Evolutionary conservation across 2,113 vertebrate genomes (phyloP), one percentile per base, ranked within the genome.

Genomic region (Rhinopomastus cyanomelas): DNA sequence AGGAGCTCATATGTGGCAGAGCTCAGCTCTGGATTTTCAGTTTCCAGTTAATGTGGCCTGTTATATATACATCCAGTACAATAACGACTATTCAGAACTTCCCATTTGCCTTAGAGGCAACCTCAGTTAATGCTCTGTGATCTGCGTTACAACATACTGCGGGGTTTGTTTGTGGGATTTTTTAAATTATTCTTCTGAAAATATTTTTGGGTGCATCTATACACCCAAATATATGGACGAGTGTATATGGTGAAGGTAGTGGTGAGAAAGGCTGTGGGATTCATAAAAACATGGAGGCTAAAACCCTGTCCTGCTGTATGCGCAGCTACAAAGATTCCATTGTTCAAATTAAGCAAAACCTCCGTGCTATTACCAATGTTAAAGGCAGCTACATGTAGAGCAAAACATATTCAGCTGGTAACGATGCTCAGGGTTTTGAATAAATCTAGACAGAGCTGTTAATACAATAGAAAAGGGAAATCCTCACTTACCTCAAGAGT

Each of bases 401-500:
- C 12, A 88, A 55, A 85, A 36, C 60, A 46, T n/a, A 68, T 55
- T 44, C 29, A 57, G 19, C 2, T 21, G 27, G 26, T 76, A 88
- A 81, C 19, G 27, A 64, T 61, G 68, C 19, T 89, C 36, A 56
- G 2, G 39, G 46, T 44, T 92, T 72, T 91, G 57, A 68, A 75
- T 57, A 71, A 86, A 93, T 61, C 32, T 66, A 65, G 66, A 72
- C 16, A 90, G 37, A 52, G 44, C 49, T 44, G 44, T 51, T 93
- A 92, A 90, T 71, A 74, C 74, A 91, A 86, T 0, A 81, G 61
- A 86, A 71, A 44, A 74, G 39, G 46, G 91, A 91, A 92, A 74
- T 23, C 56, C 61, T 81, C 71, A 93, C 95, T 95, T 94, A 96
- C 90, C 93, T 92, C 49, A 90, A 22, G 9, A 52, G 59, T 46